Percentiles rank a stretch among this genome's conserved stretches.
Conservation (phyloP, 2,888 invertebrate genomes). For the Nezara viridula region DNA sequence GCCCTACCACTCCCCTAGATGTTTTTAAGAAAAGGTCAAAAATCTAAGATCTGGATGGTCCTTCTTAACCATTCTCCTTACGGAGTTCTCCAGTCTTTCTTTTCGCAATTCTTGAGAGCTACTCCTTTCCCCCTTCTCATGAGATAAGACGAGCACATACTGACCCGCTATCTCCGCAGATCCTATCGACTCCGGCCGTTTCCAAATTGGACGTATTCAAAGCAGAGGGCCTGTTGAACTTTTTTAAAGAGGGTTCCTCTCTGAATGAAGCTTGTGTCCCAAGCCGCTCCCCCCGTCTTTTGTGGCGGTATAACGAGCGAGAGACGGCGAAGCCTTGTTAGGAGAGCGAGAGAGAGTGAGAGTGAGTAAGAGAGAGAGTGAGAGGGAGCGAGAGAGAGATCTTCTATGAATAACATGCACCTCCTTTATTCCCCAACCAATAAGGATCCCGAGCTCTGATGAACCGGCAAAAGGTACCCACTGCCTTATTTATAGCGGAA, state of each 20-base stretch:
- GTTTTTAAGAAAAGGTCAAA: background rate
- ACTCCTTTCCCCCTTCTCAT: background rate
- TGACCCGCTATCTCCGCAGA: constrained; percentile 32
- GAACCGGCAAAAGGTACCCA: constrained; percentile 37
- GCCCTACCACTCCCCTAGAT: too few species aligned
- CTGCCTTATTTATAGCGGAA: constrained; percentile 29
- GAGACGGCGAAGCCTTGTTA: background rate
- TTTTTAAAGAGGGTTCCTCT: background rate
- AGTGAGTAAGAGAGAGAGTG: too few species aligned
- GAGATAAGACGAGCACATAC: constrained; percentile 25
- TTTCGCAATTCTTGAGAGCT: background rate
- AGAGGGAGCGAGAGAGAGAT: background rate
- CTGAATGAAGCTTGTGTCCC: constrained; percentile 42
- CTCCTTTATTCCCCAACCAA: constrained; percentile 1
- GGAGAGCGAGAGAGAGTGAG: background rate
- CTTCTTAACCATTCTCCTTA: background rate
- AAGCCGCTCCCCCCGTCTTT: background rate
- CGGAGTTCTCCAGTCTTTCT: background rate
- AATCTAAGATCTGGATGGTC: background rate
- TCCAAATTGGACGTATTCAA: constrained; percentile 45
- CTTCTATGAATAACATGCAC: constrained; percentile 45
- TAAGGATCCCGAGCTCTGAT: constrained; percentile 2
- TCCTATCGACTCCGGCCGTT: constrained; percentile 5
- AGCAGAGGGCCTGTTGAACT: constrained; percentile 47
- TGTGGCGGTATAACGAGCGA: constrained; percentile 17